phyloP scores from a whole-genome alignment of 2,113 vertebrate genomes.

The Orthochromis indermauri region DNA sequence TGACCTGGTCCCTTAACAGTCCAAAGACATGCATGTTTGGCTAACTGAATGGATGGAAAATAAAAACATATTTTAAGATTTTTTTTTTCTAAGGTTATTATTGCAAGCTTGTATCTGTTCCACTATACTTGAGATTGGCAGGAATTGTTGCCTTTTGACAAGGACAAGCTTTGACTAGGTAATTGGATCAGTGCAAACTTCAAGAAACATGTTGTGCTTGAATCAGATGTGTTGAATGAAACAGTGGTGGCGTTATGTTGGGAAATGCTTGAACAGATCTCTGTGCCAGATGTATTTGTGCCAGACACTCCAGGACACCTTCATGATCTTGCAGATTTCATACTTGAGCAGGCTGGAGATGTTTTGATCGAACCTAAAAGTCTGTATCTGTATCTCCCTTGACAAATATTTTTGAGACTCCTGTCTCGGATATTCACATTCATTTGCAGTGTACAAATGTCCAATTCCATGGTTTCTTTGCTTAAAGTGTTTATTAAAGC shows the following conservation, averaged over 20 bases:
- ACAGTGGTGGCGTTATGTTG: not conserved
- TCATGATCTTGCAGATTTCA: not conserved
- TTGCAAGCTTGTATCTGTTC: not conserved
- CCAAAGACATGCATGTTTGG: not conserved
- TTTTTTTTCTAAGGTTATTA: not conserved
- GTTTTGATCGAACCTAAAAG: not conserved
- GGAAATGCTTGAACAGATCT: not conserved
- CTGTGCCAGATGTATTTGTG: not conserved
- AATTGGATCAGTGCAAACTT: not conserved
- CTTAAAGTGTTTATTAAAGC: not conserved
- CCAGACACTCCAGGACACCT: not conserved
- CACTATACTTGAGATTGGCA: not conserved
- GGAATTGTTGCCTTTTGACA: not conserved
- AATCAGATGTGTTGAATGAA: not conserved
- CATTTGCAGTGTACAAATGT: not conserved
- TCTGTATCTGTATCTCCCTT: not conserved
- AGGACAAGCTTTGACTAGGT: not conserved
- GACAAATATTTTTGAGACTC: not conserved
- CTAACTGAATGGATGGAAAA: not conserved
- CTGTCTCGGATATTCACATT: not conserved
- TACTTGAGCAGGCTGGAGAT: not conserved
- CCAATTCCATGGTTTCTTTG: not conserved
- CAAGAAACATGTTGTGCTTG: not conserved
- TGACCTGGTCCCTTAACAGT: not conserved
- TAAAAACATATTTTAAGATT: not conserved